Conservation (phyloP, 2,888 invertebrate genomes). For the Rhagium mordax region DNA sequence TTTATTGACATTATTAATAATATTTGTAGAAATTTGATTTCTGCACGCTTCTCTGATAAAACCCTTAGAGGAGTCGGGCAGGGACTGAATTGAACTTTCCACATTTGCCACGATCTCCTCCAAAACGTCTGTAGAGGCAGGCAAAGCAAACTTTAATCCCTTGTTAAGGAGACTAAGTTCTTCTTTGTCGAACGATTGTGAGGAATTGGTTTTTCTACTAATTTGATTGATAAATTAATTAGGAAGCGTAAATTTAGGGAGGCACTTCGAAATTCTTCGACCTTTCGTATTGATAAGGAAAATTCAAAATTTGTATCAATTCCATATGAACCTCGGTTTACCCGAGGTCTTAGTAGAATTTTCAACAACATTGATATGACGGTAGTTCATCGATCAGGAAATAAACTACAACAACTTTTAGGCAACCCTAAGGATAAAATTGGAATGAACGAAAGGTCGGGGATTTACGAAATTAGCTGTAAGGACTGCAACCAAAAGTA, state of each 20-base stretch:
- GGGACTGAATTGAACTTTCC: no score
- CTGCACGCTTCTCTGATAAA: no score
- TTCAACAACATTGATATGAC: neutral
- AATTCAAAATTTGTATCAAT: neutral
- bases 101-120: no score
- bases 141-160: no score
- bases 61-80: no score
- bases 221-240: neutral
- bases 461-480: neutral
- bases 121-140: no score
- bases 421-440: neutral
- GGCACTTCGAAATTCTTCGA: neutral
- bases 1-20: no score
- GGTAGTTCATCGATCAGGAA: neutral
- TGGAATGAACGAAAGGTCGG: neutral
- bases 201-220: no score
- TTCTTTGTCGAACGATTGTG: no score
- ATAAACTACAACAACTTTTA: neutral
- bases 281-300: neutral
- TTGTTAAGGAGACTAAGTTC: no score
- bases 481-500: neutral
- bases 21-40: no score
- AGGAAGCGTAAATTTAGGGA: neutral
- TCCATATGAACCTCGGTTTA: neutral
- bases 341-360: neutral